Base-by-base conservation (phyloP, 2,888 invertebrate genomes). In the Zeuzera pyrina region DNA sequence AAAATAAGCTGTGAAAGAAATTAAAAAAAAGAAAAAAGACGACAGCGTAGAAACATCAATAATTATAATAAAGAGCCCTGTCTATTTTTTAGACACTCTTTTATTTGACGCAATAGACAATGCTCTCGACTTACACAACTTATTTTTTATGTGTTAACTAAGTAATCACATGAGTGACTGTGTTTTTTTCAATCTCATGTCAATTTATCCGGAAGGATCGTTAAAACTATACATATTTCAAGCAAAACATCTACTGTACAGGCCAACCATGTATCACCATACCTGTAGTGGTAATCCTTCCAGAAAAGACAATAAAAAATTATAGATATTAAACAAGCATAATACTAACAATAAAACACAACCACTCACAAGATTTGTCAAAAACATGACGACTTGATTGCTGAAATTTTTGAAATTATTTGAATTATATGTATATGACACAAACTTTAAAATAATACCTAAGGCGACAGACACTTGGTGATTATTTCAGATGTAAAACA, bases 231-330 rank as follows among this genome's bases (percentile, higher is more conserved):
- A 73, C 67, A 69, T n/a, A 48, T 35, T 52, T 62, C 64, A 76
- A 78, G 76, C 54, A n/a, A n/a, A n/a, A n/a, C 65, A 69, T 60
- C 72, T 76, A 78, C 73, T 70, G 59, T 74, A 74, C 74, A 77
- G n/a, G n/a, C 69, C 70, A 73, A 67, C 68, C 62, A 66, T 49
- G 59, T 66, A 76, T 65, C 62, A 60, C 54, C 55, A 49, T 45
- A 33, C 55, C 50, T 57, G 47, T 49, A 44, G 43, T 31, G 34
- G 34, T 36, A 43, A 45, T 54, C 56, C 55, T 53, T 53, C 53
- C 53, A 56, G 55, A 55, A 39, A 29, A 39, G 30, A 29, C 5
- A 19, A 19, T 6, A 19, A 19, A 19, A 19, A 19, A 19, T 19
- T 19, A 6, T 19, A 6, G 19, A 6, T 19, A 19, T 19, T 19